phyloP scores from a whole-genome alignment of 2,113 vertebrate genomes.

The Oncorhynchus nerka region DNA sequence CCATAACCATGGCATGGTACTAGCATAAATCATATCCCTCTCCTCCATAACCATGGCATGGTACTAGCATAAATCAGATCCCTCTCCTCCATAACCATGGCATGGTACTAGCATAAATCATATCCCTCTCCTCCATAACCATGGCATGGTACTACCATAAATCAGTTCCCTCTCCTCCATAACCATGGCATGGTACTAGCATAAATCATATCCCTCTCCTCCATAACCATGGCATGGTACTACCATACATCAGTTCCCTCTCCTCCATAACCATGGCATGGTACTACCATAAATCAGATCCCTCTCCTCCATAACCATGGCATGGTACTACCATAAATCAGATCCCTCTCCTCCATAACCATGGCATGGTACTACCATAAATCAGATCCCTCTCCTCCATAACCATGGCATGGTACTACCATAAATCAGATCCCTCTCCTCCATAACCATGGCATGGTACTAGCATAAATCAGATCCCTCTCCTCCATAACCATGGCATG shows the following conservation, averaged over 20 bases:
- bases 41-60: conserved; percentile 32
- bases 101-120: conserved; percentile 38
- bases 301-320: conserved; percentile 19
- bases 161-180: conserved; percentile 24
- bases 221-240: conserved; percentile 27
- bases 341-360: conserved; percentile 14
- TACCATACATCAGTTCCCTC: conserved; percentile 22
- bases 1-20: conserved; percentile 27
- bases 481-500: too few relatives aligned
- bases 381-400: conserved; percentile 24
- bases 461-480: too few relatives aligned
- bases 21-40: conserved; percentile 22
- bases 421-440: conserved; percentile 29
- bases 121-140: conserved; percentile 14
- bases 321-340: conserved; percentile 38
- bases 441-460: conserved; percentile 25
- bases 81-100: conserved; percentile 19
- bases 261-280: conserved; percentile 32
- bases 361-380: conserved; percentile 34
- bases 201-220: conserved; percentile 29
- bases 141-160: conserved; percentile 34
- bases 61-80: conserved; percentile 27
- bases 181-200: conserved; percentile 3
- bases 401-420: conserved; percentile 3
- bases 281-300: conserved; percentile 27